A percentile compares a stretch with the other conserved stretches of the same genome.
phyloP scores from a whole-genome alignment of 1,140 invertebrate species.

The Lucilia cuprina region DNA sequence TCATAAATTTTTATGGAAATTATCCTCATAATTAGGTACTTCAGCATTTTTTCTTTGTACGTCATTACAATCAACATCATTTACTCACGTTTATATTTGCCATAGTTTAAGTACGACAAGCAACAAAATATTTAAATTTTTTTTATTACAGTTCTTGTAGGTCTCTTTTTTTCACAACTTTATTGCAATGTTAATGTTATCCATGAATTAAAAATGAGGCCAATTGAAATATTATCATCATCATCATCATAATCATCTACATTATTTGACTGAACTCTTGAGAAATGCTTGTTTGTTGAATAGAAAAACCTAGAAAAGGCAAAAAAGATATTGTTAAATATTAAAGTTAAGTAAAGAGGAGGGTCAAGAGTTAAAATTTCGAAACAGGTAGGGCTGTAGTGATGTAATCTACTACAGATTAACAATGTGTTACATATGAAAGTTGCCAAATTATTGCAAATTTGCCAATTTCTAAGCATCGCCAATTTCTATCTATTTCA shows the following conservation, averaged over 20 bases:
- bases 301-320: not conserved
- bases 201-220: constrained; percentile 24
- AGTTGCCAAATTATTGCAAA: no score
- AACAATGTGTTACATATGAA: no score
- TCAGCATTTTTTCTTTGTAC: not conserved
- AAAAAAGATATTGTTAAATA: not conserved
- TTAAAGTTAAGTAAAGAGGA: not conserved
- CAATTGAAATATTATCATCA: constrained; percentile 29
- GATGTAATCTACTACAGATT: no score
- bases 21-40: not conserved
- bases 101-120: not conserved
- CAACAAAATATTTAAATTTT: not conserved
- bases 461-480: no score
- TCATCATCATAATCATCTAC: not conserved
- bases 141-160: not conserved
- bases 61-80: not conserved
- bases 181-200: constrained; percentile 24
- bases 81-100: not conserved
- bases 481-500: no score
- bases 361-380: constrained; percentile 17
- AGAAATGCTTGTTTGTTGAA: not conserved
- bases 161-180: not conserved
- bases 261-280: constrained; percentile 18
- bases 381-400: not conserved
- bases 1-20: not conserved